Evolutionary conservation across 1,140 invertebrate species (phyloP), one percentile per base, ranked within the genome.

Genomic region (Philopotamus ludificatus): DNA sequence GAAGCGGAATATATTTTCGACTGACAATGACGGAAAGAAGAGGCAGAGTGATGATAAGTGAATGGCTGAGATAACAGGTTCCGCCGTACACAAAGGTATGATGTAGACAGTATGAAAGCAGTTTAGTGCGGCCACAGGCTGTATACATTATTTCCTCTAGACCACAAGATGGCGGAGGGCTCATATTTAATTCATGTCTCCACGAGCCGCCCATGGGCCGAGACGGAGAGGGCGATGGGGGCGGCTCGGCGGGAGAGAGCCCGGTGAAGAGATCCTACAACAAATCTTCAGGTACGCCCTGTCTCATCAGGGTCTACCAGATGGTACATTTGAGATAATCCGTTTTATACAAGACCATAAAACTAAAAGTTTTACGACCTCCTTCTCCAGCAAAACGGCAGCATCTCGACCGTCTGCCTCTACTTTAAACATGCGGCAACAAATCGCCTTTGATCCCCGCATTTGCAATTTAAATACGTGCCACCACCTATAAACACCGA

Each of bases 101-200:
- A 47, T 47, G 44, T 47, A 47, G 44, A 47, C 57, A 47, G 41
- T 25, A 39, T 21, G 42, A 47, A 60, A 60, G 42, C 57, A 60
- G 57, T 60, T 60, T 47, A 60, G 57, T 34, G 42, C 57, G 42
- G 55, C 57, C 57, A 57, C 53, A 57, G 53, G 53, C 53, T 57
- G 57, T 60, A 60, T 60, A 60, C 57, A 60, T 60, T 60, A 60
- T 60, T 60, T 44, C 39, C 39, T 45, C 55, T 34, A 26, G 57
- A 57, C 53, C 53, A 57, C 57, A 60, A 60, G 57, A 60, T 60
- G 57, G 57, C 57, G 57, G 41, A 44, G 42, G 42, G 22, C 57
- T 60, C 57, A 60, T 60, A 47, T 60, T 60, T 60, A 60, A 60
- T 60, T 60, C 57, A 60, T 60, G 57, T 47, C 57, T 21, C 57